Conservation (phyloP, 2,113 vertebrate genomes). For the Paramormyrops kingsleyae region DNA sequence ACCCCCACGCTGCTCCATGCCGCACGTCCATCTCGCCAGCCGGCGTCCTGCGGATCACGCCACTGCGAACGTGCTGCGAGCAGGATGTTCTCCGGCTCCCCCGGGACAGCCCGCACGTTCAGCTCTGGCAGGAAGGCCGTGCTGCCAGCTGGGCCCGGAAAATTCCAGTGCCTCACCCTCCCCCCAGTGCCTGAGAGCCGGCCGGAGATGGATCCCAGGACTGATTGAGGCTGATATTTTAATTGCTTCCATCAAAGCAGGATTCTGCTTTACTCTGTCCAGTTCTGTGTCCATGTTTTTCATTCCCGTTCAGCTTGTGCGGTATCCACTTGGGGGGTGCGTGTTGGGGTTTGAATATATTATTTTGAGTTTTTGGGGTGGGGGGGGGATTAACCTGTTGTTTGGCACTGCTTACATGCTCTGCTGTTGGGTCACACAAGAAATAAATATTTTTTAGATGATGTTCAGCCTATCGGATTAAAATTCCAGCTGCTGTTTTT, state of each 20-base stretch:
- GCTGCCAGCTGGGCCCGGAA: conserved; percentile 42
- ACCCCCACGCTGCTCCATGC: not conserved
- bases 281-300: conserved; percentile 18
- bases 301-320: conserved; percentile 14
- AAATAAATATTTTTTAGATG: not conserved
- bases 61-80: conserved; percentile 32
- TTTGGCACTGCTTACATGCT: not conserved
- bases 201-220: conserved; percentile 35
- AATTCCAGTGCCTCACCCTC: conserved; percentile 38
- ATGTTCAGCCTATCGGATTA: not conserved
- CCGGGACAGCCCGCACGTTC: conserved; percentile 32
- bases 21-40: not conserved
- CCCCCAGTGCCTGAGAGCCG: conserved; percentile 30
- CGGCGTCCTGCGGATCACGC: not conserved
- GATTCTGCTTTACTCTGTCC: conserved; percentile 13
- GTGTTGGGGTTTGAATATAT: not conserved
- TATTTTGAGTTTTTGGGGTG: not conserved
- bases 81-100: conserved; percentile 28
- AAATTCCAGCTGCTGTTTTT: not conserved
- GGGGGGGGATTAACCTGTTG: not conserved
- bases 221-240: conserved; percentile 44
- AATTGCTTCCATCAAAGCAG: conserved; percentile 30
- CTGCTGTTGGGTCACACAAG: not conserved
- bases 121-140: conserved; percentile 34
- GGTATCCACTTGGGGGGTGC: not conserved